phyloP scores from a whole-genome alignment of 2,888 invertebrate species.

The Archips crataeganus region DNA sequence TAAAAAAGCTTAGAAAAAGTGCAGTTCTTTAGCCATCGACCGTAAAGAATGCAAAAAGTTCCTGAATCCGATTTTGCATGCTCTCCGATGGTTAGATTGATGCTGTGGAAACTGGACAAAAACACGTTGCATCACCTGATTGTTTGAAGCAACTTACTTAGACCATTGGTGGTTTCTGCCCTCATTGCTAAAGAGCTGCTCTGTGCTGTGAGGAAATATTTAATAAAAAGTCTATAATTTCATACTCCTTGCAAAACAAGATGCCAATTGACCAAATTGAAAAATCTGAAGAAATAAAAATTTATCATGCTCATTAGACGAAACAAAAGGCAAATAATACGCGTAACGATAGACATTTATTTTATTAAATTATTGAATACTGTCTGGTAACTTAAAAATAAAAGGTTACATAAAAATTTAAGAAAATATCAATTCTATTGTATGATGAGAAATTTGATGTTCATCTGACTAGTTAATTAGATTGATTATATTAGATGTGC shows the following conservation, averaged over 20 bases:
- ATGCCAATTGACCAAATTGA: slow-evolving; percentile 12
- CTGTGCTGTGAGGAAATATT: slow-evolving; percentile 26
- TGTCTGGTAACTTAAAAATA: slow-evolving; percentile 53
- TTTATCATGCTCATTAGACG: slow-evolving; percentile 15
- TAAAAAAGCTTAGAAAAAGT: slow-evolving; percentile 55
- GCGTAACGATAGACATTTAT: slow-evolving; percentile 44
- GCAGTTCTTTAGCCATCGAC: slow-evolving; percentile 59
- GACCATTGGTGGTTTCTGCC: slow-evolving; percentile 25
- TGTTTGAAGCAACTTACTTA: slow-evolving; percentile 39
- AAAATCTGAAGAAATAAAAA: slow-evolving; percentile 10
- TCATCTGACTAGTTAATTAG: slow-evolving; percentile 56
- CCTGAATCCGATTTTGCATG: slow-evolving; percentile 56
- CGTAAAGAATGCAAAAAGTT: slow-evolving; percentile 66
- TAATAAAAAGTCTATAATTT: slow-evolving; percentile 33
- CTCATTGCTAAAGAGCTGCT: slow-evolving; percentile 26
- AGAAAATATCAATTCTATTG: slow-evolving; percentile 44
- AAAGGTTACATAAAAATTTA: slow-evolving; percentile 38
- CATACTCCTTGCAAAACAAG: slow-evolving; percentile 31
- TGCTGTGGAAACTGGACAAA: slow-evolving; percentile 51
- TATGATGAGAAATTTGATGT: slow-evolving; percentile 52
- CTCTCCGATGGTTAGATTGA: slow-evolving; percentile 29
- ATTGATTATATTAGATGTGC: slow-evolving; percentile 44
- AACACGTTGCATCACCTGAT: slow-evolving; percentile 48
- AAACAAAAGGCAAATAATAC: slow-evolving; percentile 15
- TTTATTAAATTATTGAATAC: slow-evolving; percentile 53